Evolutionary conservation across 2,888 invertebrate species (phyloP).

Genomic region (Synergus japonicus): DNA sequence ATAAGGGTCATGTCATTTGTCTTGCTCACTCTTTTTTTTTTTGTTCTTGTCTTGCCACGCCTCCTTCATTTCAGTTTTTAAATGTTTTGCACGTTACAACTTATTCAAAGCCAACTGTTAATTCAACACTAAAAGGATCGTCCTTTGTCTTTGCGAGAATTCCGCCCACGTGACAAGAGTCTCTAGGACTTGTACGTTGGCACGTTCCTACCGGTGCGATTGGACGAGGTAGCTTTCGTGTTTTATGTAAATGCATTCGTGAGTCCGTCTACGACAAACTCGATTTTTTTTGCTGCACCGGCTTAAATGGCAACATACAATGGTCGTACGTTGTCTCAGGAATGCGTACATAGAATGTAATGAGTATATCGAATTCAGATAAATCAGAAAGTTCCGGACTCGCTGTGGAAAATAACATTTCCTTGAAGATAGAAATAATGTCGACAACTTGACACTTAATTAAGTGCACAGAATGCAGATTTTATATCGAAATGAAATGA

Average conservation of each 20-base stretch:
- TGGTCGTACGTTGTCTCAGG: background rate
- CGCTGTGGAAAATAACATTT: background rate
- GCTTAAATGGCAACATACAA: background rate
- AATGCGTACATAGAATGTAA: constrained; percentile 2
- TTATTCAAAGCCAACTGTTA: constrained; percentile 4
- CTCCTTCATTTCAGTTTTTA: background rate
- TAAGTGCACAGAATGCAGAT: no score
- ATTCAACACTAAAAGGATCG: background rate
- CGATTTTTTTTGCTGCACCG: background rate
- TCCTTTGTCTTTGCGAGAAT: constrained; percentile 3
- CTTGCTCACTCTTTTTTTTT: background rate
- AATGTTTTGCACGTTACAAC: background rate
- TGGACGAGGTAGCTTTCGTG: constrained; percentile 7
- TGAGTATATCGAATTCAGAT: background rate
- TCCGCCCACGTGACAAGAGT: constrained; percentile 1
- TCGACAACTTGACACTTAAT: no score
- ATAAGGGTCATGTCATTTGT: background rate
- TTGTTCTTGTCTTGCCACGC: background rate
- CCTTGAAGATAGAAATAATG: no score
- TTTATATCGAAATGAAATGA: no score
- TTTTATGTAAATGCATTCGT: constrained; percentile 7
- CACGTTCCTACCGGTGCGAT: background rate
- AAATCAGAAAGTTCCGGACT: background rate
- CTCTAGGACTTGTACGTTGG: background rate
- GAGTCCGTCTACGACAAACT: constrained; percentile 7